Evolutionary conservation across 2,113 vertebrate genomes (phyloP).

Genomic region (cattle (Bos taurus)): ARS-UCD2.0 NC_037334.1:77624001-77624500

Average conservation of each 20-base stretch:
- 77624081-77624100: not conserved
- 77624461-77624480: not conserved
- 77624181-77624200: not conserved
- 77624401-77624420: not conserved
- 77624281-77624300: not conserved
- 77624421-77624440: not conserved
- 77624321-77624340: not conserved
- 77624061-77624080: slow-evolving; percentile 25
- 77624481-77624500: not conserved
- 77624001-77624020: slow-evolving; percentile 26
- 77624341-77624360: not conserved
- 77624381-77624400: not conserved
- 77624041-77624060: slow-evolving; percentile 34
- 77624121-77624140: not conserved
- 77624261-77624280: not conserved
- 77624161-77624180: slow-evolving; percentile 45
- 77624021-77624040: slow-evolving; percentile 47
- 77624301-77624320: not conserved
- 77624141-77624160: slow-evolving; percentile 25
- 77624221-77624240: not conserved
- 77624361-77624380: not conserved
- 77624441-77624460: not conserved
- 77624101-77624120: not conserved
- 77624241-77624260: not conserved
- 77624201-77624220: not conserved